Percentiles rank a stretch among this genome's conserved stretches.
These are phyloP conservation scores for Erebia ligea DNA, from an alignment of 2,888 invertebrate genomes.

Conservation along the genomic window DNA sequence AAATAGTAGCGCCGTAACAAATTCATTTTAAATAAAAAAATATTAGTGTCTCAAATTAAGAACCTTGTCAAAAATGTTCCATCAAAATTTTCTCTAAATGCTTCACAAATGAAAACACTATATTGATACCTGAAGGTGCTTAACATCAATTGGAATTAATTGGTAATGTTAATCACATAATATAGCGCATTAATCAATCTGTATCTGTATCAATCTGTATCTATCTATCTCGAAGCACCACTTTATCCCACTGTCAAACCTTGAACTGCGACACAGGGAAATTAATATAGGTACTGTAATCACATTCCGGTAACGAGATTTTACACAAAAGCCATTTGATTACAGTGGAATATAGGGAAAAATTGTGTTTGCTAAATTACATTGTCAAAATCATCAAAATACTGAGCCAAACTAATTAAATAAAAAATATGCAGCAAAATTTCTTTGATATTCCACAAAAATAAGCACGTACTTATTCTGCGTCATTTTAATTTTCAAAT, in stretches of 20 bases:
- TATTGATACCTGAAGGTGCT: not conserved
- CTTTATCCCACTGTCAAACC: conserved; percentile 38
- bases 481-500: too few relatives aligned
- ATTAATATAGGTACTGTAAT: conserved; percentile 56
- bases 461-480: too few relatives aligned
- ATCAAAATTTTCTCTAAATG: not conserved
- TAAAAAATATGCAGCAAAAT: too few relatives aligned
- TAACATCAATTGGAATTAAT: conserved; percentile 25
- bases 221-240: conserved; percentile 31
- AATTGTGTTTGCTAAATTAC: conserved; percentile 44
- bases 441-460: too few relatives aligned
- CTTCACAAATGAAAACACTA: not conserved
- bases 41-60: not conserved
- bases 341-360: conserved; percentile 42
- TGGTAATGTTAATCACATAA: conserved; percentile 38
- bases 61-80: not conserved
- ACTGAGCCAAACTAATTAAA: conserved; percentile 6
- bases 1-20: not conserved
- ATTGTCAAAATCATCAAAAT: conserved; percentile 43
- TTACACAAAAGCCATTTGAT: conserved; percentile 50
- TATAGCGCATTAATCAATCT: conserved; percentile 34
- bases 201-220: too few relatives aligned
- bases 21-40: too few relatives aligned
- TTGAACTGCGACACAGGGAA: conserved; percentile 48
- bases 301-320: conserved; percentile 51